These are phyloP conservation scores for Triplophysa dalaica DNA, from an alignment of 2,113 vertebrate genomes.

Conservation along the genomic window DNA sequence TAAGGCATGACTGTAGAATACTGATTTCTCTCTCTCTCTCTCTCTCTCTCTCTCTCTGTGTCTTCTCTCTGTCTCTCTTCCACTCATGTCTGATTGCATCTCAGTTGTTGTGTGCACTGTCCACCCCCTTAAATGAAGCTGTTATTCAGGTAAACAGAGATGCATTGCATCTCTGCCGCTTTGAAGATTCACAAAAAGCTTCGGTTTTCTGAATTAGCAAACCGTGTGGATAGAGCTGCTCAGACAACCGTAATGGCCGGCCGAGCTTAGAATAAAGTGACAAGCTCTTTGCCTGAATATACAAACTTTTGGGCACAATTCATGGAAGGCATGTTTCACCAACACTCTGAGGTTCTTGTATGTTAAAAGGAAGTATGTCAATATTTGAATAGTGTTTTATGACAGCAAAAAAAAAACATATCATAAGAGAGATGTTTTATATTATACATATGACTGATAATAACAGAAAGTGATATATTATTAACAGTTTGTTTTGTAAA, in stretches of 20 bases:
- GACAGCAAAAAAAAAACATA: no score
- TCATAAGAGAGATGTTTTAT: no score
- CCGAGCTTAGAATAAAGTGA: neutral
- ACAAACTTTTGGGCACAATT: no score
- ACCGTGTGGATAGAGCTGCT: neutral
- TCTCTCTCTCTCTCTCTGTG: neutral
- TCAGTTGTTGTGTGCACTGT: conserved; percentile 11
- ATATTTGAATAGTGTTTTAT: no score
- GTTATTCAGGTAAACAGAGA: conserved; percentile 21
- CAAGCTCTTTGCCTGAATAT: neutral
- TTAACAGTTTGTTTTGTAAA: no score
- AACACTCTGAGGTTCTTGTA: no score
- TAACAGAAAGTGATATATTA: no score
- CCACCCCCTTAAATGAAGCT: conserved; percentile 14
- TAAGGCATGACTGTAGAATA: conserved; percentile 30
- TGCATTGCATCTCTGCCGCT: conserved; percentile 24
- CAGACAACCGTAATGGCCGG: neutral
- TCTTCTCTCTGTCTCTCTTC: conserved; percentile 8
- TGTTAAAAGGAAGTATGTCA: no score
- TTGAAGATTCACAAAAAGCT: neutral
- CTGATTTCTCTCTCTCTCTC: conserved; percentile 17
- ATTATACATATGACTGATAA: no score
- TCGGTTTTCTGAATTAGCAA: neutral
- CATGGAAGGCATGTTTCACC: no score
- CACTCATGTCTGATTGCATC: conserved; percentile 32